Evolutionary conservation across 2,797 vertebrate species (phyloP), one percentile per base, ranked within the genome.

Genomic region (Pangasius djambal): DNA sequence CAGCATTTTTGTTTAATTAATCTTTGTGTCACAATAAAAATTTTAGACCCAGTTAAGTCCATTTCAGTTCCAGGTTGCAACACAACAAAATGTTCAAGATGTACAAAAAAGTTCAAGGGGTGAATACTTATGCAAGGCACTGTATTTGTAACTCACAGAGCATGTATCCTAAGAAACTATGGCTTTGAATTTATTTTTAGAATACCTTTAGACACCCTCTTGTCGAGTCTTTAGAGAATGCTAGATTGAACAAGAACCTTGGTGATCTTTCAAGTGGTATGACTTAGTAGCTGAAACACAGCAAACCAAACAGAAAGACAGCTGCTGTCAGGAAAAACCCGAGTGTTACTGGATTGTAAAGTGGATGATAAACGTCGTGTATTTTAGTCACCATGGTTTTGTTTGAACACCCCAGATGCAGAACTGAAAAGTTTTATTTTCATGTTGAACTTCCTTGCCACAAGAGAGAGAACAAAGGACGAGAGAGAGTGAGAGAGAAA

Each of bases 391-490:
- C 25, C 25, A 16, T 83, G 81, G 81, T 83, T 63, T 83, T 28
- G 59, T 63, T 28, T 63, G 37, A 63, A 16, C 28, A 83, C 22
- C 12, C 12, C 22, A 63, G 37, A 83, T 63, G 59, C 81, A 83
- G 81, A 83, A 83, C 57, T 63, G 55, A 83, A 63, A 83, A 8
- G 15, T 83, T 55, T 15, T 44, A 63, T 37, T 59, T 81, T 81
- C 20, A 81, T 59, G 20, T 31, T 22, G 20, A 57, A 79, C 50
- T 79, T 79, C 50, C 50, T 34, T 20, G n/a, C 50, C 16, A 12
- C 31, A 7, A 28, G 72, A 44, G n/a, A 79, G 50, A 59, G 31
- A 59, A 10, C 67, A 25, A 44, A 75, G 75, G 18, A 2, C 2
- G 50, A 12, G 70, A 31, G 65, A 44, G 70, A 22, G 67, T 34